These are phyloP conservation scores for Lasioglossum calceatum DNA, from an alignment of 2,888 invertebrate species.

Conservation along the genomic window DNA sequence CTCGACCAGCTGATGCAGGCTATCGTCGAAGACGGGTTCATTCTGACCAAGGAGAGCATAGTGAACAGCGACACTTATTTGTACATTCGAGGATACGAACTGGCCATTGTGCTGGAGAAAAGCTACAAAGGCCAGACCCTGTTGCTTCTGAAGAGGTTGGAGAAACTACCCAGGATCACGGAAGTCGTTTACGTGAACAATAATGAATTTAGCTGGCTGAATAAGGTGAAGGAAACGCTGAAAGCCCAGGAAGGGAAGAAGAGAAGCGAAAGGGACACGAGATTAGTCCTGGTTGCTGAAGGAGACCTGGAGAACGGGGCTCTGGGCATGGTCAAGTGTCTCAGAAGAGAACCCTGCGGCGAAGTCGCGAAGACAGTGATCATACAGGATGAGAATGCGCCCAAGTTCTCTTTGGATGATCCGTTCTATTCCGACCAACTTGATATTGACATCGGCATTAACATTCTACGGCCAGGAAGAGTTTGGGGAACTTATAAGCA, in stretches of 20 bases:
- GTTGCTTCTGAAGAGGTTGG: constrained; percentile 72
- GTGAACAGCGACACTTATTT: constrained; percentile 30
- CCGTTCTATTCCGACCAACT: constrained; percentile 89
- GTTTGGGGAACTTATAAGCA: constrained; percentile 95
- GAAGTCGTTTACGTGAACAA: constrained; percentile 74
- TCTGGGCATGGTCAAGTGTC: constrained; percentile 94
- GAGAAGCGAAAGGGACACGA: constrained; percentile 83
- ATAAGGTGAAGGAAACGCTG: constrained; percentile 78
- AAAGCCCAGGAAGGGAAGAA: constrained; percentile 83
- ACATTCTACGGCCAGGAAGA: constrained; percentile 86
- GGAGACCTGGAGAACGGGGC: constrained; percentile 89
- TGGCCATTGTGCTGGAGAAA: constrained; percentile 77
- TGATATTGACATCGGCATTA: constrained; percentile 91
- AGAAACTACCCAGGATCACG: constrained; percentile 73
- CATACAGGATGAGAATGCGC: constrained; percentile 87
- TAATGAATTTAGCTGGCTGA: constrained; percentile 82
- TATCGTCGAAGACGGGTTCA: constrained; percentile 73
- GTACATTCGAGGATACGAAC: constrained; percentile 20
- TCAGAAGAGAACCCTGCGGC: constrained; percentile 91
- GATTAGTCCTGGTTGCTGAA: constrained; percentile 89
- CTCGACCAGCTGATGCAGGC: constrained; percentile 57
- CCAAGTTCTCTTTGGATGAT: constrained; percentile 88
- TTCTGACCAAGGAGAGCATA: constrained; percentile 73
- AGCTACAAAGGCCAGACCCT: constrained; percentile 58
- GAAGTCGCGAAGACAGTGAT: constrained; percentile 87